These are phyloP conservation scores for Rhinolophus ferrumequinum DNA, from an alignment of 2,113 vertebrate genomes.

Conservation along the genomic window DNA sequence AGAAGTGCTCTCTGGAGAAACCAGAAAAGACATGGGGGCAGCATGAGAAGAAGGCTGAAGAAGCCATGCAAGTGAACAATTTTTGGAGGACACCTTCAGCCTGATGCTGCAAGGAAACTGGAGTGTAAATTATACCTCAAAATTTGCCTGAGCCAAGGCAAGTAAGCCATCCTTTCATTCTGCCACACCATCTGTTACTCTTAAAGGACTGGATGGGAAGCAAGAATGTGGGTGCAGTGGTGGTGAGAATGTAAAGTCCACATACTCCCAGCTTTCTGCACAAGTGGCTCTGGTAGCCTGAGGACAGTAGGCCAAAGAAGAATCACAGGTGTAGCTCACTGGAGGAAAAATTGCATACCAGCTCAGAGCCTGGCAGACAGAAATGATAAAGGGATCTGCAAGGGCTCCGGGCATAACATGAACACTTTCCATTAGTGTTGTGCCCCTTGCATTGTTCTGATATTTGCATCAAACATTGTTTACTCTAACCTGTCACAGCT, in stretches of 20 bases:
- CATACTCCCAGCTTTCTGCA: background rate
- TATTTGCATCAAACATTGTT: background rate
- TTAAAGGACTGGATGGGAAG: background rate
- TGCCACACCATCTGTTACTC: too few relatives aligned
- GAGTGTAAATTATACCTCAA: background rate
- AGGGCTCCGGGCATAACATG: background rate
- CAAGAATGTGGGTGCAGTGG: background rate
- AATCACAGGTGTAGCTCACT: background rate
- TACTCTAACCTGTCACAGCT: background rate
- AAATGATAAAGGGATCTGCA: background rate
- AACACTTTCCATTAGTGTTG: background rate
- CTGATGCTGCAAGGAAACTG: background rate
- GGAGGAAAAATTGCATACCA: background rate
- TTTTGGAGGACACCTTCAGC: background rate
- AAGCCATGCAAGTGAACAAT: background rate
- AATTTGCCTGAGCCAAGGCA: background rate
- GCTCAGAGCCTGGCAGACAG: background rate
- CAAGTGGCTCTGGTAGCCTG: background rate
- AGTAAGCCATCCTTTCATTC: background rate
- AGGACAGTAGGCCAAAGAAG: background rate
- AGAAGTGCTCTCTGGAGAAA: background rate
- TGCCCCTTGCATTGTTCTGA: background rate
- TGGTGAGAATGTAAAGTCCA: background rate
- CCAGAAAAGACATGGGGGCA: background rate
- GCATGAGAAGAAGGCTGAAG: background rate